Evolutionary conservation across 2,797 vertebrate genomes (phyloP), one percentile per base, ranked within the genome.

Genomic region (Cyprinella venusta): DNA sequence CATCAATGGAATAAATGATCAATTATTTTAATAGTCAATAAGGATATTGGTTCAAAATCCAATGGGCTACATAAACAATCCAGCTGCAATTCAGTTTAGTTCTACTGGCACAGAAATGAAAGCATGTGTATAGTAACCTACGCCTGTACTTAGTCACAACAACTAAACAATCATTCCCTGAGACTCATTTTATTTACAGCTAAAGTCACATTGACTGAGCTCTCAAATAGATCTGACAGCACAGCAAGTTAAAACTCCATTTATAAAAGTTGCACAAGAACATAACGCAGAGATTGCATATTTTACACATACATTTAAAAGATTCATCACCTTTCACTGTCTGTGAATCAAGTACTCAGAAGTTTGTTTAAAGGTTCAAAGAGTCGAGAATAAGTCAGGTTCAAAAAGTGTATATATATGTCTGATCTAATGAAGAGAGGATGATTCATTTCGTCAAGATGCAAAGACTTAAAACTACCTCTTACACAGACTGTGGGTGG

Each of bases 391-490:
- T 71, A 76, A 68, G 54, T 69, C 45, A 30, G 71, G 16, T 40
- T 80, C 4, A 56, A 80, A 54, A 70, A 48, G 45, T 15, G 13
- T 15, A 5, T n/a, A 1, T 68, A 61, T 59, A 45, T 68, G 81
- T 70, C 52, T 77, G 52, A 65, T 70, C 52, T 77, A 26, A 65
- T 61, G 75, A 61, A 15, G 4, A 77, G 24, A 56, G 26, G 65
- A 83, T 70, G 81, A 83, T 69, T 83, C 81, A 83, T 15, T 8
- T 33, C 40, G 8, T 69, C 74, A 45, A 19, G 52, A 83, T 59
- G 72, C 50, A 36, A 42, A 61, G 50, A 61, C 72, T 82, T 56
- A 54, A 81, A 82, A 76, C 42, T 12, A 12, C n/a, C 52, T 77
- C 75, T 83, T 26, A 50, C 12, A 33, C 18, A 61, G 74, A 26